Percentiles rank a stretch among this genome's conserved stretches.
Evolutionary conservation across 2,113 vertebrate genomes (phyloP).

Genomic region (Corapipo altera): DNA sequence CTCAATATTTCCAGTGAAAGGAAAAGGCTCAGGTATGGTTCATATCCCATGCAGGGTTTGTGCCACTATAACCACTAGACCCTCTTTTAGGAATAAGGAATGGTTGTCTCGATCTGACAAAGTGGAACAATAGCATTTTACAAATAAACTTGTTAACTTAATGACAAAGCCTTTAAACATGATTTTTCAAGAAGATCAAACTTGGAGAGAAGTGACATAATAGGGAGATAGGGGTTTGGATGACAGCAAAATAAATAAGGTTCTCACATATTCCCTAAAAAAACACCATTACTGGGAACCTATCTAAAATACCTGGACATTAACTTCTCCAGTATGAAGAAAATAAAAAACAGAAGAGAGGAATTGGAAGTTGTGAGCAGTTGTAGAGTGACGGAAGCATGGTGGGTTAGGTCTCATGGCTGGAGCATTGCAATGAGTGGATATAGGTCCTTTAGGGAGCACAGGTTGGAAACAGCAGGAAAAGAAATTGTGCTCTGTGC

Average conservation of each 20-base stretch:
- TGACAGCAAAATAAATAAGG: not conserved
- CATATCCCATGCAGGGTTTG: not conserved
- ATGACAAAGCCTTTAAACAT: not conserved
- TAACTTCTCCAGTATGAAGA: not conserved
- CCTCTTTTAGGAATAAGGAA: not conserved
- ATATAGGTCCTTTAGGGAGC: not conserved
- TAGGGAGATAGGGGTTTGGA: not conserved
- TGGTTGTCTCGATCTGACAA: not conserved
- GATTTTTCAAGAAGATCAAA: not conserved
- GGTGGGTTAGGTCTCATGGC: not conserved
- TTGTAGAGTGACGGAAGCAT: not conserved
- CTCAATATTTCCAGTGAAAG: not conserved
- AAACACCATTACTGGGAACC: not conserved
- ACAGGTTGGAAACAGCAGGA: not conserved
- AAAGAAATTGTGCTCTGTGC: not conserved
- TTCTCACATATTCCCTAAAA: not conserved
- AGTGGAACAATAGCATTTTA: not conserved
- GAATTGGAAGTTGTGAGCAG: not conserved
- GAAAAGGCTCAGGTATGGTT: not conserved
- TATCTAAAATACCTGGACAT: not conserved
- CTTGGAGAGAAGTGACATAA: not conserved
- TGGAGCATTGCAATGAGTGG: not conserved
- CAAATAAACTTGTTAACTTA: not conserved
- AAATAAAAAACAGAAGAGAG: not conserved
- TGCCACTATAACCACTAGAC: fast-evolving